These are phyloP conservation scores for Muscicapa striata DNA, from an alignment of 2,797 vertebrate species.

Conservation along the genomic window DNA sequence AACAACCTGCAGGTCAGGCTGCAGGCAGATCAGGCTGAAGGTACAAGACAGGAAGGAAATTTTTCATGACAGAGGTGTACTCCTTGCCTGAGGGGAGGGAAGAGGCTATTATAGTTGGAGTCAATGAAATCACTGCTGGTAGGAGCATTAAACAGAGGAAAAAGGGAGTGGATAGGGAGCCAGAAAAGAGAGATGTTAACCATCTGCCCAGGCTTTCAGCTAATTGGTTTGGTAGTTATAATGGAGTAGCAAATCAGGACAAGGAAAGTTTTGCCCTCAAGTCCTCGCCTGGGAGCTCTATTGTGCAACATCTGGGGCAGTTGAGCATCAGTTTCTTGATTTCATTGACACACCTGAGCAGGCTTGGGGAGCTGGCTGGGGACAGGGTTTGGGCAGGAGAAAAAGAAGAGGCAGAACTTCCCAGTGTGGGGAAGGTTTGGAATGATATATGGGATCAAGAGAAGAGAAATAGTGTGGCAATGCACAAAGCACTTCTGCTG, in stretches of 20 bases:
- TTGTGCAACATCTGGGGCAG: background rate
- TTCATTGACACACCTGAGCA: background rate
- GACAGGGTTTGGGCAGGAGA: background rate
- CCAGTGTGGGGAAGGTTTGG: accelerated
- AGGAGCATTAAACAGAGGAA: constrained; percentile 14
- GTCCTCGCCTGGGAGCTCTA: background rate
- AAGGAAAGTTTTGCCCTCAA: background rate
- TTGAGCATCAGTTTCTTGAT: background rate
- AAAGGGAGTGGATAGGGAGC: background rate
- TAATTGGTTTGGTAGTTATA: background rate
- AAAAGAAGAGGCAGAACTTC: background rate
- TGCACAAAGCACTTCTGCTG: background rate
- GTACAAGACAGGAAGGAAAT: constrained; percentile 52
- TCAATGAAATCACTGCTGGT: constrained; percentile 46
- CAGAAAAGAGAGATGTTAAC: background rate
- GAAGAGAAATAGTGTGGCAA: background rate
- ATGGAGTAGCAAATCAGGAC: background rate
- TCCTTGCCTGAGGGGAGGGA: constrained; percentile 59
- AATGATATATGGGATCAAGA: accelerated
- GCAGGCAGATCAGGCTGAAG: constrained; percentile 29
- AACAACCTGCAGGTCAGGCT: background rate
- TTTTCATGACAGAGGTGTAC: constrained; percentile 52
- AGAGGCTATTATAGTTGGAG: constrained; percentile 32
- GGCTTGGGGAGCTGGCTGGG: background rate
- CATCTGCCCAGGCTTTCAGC: background rate